phyloP scores from a whole-genome alignment of 2,888 invertebrate species.

The Eilema caniola region DNA sequence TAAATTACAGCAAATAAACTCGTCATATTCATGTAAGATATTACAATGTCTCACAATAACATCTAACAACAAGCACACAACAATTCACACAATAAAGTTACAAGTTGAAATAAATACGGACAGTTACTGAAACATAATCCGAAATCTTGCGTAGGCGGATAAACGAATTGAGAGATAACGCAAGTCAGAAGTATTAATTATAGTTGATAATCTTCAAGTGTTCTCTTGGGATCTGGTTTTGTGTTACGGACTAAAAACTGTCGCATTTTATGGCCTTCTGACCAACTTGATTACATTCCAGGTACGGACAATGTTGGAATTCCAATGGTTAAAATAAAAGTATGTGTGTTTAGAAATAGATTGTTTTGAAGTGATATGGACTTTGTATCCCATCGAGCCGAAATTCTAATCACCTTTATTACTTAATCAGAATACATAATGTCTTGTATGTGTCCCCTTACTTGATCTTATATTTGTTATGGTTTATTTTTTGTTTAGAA shows the following conservation, averaged over 20 bases:
- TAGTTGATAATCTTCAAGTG: constrained; percentile 41
- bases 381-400: neutral
- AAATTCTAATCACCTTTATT: constrained; percentile 16
- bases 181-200: constrained; percentile 52
- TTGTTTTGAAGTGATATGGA: constrained; percentile 18
- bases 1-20: neutral
- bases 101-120: constrained; percentile 23
- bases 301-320: constrained; percentile 40
- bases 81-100: constrained; percentile 22
- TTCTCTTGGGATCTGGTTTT: constrained; percentile 41
- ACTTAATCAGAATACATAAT: constrained; percentile 10
- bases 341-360: constrained; percentile 19
- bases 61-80: neutral
- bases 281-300: constrained; percentile 45
- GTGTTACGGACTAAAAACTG: constrained; percentile 43
- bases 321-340: constrained; percentile 35
- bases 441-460: neutral
- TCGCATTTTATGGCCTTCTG: constrained; percentile 44
- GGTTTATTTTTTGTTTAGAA: neutral
- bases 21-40: neutral
- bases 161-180: constrained; percentile 45
- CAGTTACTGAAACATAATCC: constrained; percentile 29
- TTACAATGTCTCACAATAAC: neutral
- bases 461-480: neutral
- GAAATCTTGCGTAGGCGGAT: constrained; percentile 32